These are phyloP conservation scores for Luperina nickerlii DNA, from an alignment of 2,888 invertebrate genomes.

Conservation along the genomic window DNA sequence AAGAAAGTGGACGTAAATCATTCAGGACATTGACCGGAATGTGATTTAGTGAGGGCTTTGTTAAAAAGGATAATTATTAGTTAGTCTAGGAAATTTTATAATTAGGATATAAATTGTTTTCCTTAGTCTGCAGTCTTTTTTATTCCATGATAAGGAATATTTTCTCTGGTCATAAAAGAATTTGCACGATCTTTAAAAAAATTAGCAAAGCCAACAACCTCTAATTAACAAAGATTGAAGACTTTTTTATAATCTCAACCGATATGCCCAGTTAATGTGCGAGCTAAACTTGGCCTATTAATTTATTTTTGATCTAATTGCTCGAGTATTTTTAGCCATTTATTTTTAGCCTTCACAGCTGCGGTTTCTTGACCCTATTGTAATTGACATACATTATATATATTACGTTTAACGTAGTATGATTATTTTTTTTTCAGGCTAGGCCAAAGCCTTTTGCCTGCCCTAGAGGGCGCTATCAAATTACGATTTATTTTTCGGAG, in stretches of 20 bases:
- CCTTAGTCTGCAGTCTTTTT: neutral
- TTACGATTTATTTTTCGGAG: slow-evolving; percentile 80
- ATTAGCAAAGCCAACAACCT: no score
- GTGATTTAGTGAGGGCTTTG: slow-evolving; percentile 19
- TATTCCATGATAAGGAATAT: neutral
- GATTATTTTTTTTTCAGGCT: slow-evolving; percentile 5
- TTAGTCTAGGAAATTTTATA: neutral
- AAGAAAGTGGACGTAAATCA: slow-evolving; percentile 54
- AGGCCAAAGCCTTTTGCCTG: neutral
- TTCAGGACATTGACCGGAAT: slow-evolving; percentile 17
- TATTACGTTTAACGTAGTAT: slow-evolving; percentile 1
- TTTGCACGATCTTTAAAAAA: neutral
- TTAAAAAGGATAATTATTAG: slow-evolving; percentile 16
- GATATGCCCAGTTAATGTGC: slow-evolving; percentile 10
- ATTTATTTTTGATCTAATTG: slow-evolving; percentile 42
- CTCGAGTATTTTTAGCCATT: slow-evolving; percentile 35
- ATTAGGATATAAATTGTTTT: neutral
- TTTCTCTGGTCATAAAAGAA: no score
- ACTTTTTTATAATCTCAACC: slow-evolving; percentile 14
- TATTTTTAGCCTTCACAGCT: slow-evolving; percentile 40
- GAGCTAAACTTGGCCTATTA: slow-evolving; percentile 46
- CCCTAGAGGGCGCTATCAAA: slow-evolving; percentile 74
- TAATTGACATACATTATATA: slow-evolving; percentile 26
- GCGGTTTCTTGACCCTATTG: slow-evolving; percentile 37
- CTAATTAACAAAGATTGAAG: neutral